phyloP scores from a whole-genome alignment of 2,797 vertebrate genomes.

The Gobio occitaniae region DNA sequence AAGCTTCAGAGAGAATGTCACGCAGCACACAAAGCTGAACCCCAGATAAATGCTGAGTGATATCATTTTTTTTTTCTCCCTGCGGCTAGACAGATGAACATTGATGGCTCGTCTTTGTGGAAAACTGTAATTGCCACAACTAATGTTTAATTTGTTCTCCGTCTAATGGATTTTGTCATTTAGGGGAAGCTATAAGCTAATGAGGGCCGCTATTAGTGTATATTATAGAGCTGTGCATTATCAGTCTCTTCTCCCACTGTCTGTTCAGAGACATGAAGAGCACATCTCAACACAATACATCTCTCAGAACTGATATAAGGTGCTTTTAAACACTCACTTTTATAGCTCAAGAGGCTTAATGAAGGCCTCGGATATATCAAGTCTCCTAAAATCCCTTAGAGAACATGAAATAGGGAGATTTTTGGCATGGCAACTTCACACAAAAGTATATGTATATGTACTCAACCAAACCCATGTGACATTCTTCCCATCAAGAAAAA shows the following conservation, averaged over 20 bases:
- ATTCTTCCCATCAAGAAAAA: no score
- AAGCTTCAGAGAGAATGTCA: constrained; percentile 1
- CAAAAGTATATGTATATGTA: no score
- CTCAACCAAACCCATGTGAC: no score
- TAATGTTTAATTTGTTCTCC: constrained; percentile 60
- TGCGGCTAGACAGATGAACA: constrained; percentile 27
- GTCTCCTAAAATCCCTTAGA: neutral
- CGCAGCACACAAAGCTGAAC: neutral
- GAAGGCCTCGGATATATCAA: neutral
- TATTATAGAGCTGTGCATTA: constrained; percentile 50
- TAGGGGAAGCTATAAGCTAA: constrained; percentile 55
- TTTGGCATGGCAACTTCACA: no score
- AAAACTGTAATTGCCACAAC: constrained; percentile 58
- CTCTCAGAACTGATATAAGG: neutral
- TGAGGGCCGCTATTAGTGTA: constrained; percentile 53
- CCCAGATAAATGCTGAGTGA: constrained; percentile 21
- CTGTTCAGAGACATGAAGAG: constrained; percentile 14
- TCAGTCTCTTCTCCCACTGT: constrained; percentile 31
- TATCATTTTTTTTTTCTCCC: constrained; percentile 3
- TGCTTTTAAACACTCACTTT: constrained; percentile 7
- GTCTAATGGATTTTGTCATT: constrained; percentile 62
- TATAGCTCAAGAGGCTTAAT: neutral
- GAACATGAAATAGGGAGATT: neutral
- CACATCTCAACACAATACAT: neutral
- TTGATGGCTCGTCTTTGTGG: constrained; percentile 44